Base-by-base conservation (phyloP, 2,113 vertebrate genomes). In the Rhynchomys soricoides region DNA sequence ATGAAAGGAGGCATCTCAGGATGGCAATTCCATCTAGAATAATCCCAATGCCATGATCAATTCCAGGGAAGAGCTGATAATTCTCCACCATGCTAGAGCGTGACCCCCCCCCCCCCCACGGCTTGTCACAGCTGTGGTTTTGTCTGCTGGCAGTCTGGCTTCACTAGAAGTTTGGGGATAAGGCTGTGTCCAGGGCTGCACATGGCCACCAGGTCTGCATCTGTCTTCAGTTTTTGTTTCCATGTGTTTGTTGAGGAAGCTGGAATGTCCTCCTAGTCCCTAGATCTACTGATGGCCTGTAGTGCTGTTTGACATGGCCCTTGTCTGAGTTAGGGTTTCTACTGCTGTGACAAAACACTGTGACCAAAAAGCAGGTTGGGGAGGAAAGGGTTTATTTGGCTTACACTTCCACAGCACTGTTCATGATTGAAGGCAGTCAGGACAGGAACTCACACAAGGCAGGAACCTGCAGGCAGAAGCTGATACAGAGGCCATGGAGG, bases 141-240 rank as follows among this genome's bases (percentile, higher is more conserved):
- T 34, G 2, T 11, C 16, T 34, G 21, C 2, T 31, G 8, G 10
- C 19, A 3, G 5, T 2, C 1, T 17, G 37, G 37, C 50, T 34
- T 78, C 17, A 12, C 13, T 5, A 31, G 3, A n/a, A 6, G 9
- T 15, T 29, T 59, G 37, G 29, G 50, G 8, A 37, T 34, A 43
- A 37, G 37, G 19, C 40, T 1, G 24, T 48, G 17, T 48, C 9
- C 10, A 13, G 16, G 9, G 40, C 26, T 50, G 64, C 2, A 9
- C n/a, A 10, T 34, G 52, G 40, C 34, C 3, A 22, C 66, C 19
- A 24, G 10, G 21, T 12, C 9, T 26, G 0, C 15, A 24, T 29
- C 57, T 40, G 31, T n/a, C 48, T 68, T 45, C 40, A 34, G 3
- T 82, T 37, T 13, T 70, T 55, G 2, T 52, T 52, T 19, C 64